Base-by-base conservation (phyloP, 2,888 invertebrate genomes). In the Automeris io region DNA sequence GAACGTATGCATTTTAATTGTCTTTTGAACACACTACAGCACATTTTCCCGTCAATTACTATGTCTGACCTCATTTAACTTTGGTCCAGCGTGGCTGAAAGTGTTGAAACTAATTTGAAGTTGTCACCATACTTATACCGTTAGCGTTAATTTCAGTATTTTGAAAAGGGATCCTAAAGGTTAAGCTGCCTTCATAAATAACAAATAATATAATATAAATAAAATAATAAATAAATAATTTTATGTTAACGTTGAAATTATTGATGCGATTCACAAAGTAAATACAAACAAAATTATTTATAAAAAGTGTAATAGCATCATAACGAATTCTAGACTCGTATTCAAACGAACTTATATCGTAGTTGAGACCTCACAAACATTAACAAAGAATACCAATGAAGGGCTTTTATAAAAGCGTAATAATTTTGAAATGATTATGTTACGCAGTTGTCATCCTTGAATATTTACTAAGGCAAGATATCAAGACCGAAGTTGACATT, bases 21-120 rank as follows among this genome's bases (percentile, higher is more conserved):
- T 16, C 16, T 29, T 29, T 8, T 16, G 29, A 33, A 34, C 21
- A 18, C 40, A 18, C 0, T 18, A 34, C 46, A 44, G 39, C 42
- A 38, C 12, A 41, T 35, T 31, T 36, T 37, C 35, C 32, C 23
- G n/a, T 35, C 37, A 46, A 45, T 45, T 45, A 42, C 42, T 22
- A 36, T 42, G 41, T 41, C 38, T 38, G 37, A 43, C 35, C 43
- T 51, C 48, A 55, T 55, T 46, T 50, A 51, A 54, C 48, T 58
- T 51, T 42, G 16, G 43, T 34, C 26, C 37, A 13, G 40, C 47
- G 40, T 46, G 42, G 41, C 40, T 46, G 8, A 16, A 29, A 29
- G 29, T 44, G 40, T 40, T 46, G 19, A 47, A 58, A 55, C 47
- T 59, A 52, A 56, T 57, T 57, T 51, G 40, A 50, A 59, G 42